Percentiles rank a stretch among this genome's conserved stretches.
Conservation (phyloP, 2,113 vertebrate genomes). For the Pungitius pungitius region DNA sequence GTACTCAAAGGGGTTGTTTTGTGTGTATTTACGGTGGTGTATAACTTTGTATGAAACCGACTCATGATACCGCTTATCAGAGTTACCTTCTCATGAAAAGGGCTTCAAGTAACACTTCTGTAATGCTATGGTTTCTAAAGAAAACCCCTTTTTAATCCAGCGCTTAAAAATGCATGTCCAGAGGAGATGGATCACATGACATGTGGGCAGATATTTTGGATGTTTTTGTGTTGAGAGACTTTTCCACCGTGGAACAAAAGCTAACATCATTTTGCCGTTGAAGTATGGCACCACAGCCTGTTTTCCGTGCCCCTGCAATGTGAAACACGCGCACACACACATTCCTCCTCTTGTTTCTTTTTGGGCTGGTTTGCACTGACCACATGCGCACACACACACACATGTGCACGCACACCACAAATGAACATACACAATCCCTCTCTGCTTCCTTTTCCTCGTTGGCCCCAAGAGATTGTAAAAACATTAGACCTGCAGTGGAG, state of each 20-base stretch:
- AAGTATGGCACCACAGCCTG: slow-evolving; percentile 48
- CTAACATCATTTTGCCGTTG: slow-evolving; percentile 67
- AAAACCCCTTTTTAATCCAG: slow-evolving; percentile 21
- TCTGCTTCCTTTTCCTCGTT: slow-evolving; percentile 19
- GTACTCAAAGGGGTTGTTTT: neutral
- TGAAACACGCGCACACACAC: slow-evolving; percentile 43
- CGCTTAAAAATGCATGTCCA: slow-evolving; percentile 40
- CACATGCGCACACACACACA: slow-evolving; percentile 7
- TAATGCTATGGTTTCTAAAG: neutral
- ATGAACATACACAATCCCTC: slow-evolving; percentile 43
- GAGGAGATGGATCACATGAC: slow-evolving; percentile 31
- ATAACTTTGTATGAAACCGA: neutral
- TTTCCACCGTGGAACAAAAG: slow-evolving; percentile 45
- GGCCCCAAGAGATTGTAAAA: slow-evolving; percentile 67
- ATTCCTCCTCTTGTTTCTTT: slow-evolving; percentile 23
- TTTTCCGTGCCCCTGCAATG: slow-evolving; percentile 48
- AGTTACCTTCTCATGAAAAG: slow-evolving; percentile 4
- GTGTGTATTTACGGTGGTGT: slow-evolving; percentile 8
- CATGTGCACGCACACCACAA: slow-evolving; percentile 36
- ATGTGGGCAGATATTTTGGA: slow-evolving; percentile 35
- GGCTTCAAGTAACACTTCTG: slow-evolving; percentile 5
- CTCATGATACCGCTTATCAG: slow-evolving; percentile 19
- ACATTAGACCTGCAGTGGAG: slow-evolving; percentile 68
- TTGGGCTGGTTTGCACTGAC: slow-evolving; percentile 13
- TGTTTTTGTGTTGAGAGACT: slow-evolving; percentile 21